A percentile compares a stretch with the other conserved stretches of the same genome.
phyloP scores from a whole-genome alignment of 2,113 vertebrate genomes.

The Coracopsis vasa region DNA sequence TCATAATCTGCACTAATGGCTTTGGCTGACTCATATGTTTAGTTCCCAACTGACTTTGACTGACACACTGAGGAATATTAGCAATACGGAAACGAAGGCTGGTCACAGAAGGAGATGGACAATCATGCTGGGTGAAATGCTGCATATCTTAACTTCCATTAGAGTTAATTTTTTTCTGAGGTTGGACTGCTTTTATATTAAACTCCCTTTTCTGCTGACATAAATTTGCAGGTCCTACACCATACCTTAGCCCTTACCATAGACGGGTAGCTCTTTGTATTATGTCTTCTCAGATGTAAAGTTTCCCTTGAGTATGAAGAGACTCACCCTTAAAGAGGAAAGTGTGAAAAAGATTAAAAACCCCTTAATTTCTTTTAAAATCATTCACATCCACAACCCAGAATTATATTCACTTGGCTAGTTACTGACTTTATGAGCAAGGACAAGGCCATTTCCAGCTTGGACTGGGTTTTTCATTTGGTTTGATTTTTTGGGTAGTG shows the following conservation, averaged over 20 bases:
- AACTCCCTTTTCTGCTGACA: background rate
- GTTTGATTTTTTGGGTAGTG: background rate
- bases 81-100: background rate
- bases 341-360: background rate
- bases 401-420: background rate
- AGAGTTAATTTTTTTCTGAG: background rate
- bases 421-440: background rate
- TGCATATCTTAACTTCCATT: background rate
- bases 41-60: slow-evolving; percentile 8
- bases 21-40: slow-evolving; percentile 36
- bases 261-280: background rate
- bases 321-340: background rate
- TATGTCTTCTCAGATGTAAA: background rate
- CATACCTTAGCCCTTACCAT: background rate
- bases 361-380: background rate
- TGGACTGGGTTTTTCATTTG: background rate
- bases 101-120: background rate
- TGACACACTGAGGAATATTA: background rate
- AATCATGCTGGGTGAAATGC: background rate
- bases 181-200: background rate
- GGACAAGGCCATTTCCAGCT: background rate
- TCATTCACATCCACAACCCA: background rate
- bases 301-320: background rate
- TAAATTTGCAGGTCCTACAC: background rate
- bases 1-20: slow-evolving; percentile 11